Evolutionary conservation across 2,797 vertebrate genomes (phyloP).

Genomic region (Hoplostethus atlanticus): DNA sequence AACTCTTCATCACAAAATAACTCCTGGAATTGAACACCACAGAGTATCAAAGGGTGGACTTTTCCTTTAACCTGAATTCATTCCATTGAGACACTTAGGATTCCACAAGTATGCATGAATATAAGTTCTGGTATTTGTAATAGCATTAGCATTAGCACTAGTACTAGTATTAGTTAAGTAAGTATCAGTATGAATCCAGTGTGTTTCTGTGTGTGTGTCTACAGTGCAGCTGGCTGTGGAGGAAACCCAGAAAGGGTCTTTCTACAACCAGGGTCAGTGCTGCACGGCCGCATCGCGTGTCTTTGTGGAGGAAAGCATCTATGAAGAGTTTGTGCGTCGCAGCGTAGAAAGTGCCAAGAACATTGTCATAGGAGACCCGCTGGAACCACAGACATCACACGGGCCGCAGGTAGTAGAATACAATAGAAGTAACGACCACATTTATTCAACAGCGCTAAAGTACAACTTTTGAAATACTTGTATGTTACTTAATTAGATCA

Average conservation of each 20-base stretch:
- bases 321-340: slow-evolving; percentile 91
- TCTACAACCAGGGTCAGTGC: slow-evolving; percentile 97
- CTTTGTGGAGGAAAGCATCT: slow-evolving; percentile 92
- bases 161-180: too few relatives aligned
- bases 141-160: too few relatives aligned
- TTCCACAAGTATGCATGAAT: too few relatives aligned
- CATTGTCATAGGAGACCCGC: slow-evolving; percentile 90
- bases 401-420: slow-evolving; percentile 90
- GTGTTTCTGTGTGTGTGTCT: slow-evolving; percentile 21
- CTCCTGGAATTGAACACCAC: too few relatives aligned
- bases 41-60: too few relatives aligned
- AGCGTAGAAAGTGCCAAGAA: slow-evolving; percentile 90
- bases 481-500: too few relatives aligned
- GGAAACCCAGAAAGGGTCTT: slow-evolving; percentile 93
- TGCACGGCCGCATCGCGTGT: slow-evolving; percentile 94
- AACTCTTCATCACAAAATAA: too few relatives aligned
- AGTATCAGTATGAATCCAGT: background rate
- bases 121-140: too few relatives aligned
- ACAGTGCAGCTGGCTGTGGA: slow-evolving; percentile 94
- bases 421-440: slow-evolving; percentile 1
- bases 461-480: too few relatives aligned
- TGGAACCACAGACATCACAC: slow-evolving; percentile 91
- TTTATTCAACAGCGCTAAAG: background rate
- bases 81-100: too few relatives aligned
- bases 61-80: too few relatives aligned